Conservation (phyloP, 2,797 vertebrate genomes). For the Sarcoramphus papa region DNA sequence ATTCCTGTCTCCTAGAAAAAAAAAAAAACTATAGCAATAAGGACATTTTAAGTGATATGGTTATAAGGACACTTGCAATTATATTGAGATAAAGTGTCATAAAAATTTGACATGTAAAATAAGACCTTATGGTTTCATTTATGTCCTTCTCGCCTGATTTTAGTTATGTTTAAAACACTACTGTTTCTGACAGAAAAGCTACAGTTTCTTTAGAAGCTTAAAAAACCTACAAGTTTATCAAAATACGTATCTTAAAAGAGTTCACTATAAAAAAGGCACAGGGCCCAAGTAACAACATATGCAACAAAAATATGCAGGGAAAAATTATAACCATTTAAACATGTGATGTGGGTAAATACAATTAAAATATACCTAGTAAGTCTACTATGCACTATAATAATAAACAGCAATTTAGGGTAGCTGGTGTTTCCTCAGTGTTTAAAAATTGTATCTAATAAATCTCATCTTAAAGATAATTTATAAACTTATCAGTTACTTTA, state of each 20-base stretch:
- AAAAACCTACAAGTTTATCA: background rate
- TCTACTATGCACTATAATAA: background rate
- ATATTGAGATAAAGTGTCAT: background rate
- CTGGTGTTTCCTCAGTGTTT: background rate
- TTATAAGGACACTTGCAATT: background rate
- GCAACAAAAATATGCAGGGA: background rate
- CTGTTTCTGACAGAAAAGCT: background rate
- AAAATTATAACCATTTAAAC: background rate
- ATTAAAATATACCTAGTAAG: background rate
- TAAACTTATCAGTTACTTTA: background rate
- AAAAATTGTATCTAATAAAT: background rate
- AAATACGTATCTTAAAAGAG: background rate
- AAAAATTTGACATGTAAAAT: background rate
- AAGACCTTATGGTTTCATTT: background rate
- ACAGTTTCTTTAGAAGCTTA: background rate
- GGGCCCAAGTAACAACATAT: background rate
- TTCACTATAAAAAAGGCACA: background rate
- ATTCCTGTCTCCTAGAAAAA: background rate
- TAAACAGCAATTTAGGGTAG: background rate
- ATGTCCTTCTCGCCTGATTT: background rate
- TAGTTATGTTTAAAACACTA: background rate
- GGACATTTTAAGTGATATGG: background rate
- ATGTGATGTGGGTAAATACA: background rate
- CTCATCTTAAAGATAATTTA: background rate
- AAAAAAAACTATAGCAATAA: background rate